phyloP scores from a whole-genome alignment of 2,797 vertebrate species.

The Leuciscus waleckii region DNA sequence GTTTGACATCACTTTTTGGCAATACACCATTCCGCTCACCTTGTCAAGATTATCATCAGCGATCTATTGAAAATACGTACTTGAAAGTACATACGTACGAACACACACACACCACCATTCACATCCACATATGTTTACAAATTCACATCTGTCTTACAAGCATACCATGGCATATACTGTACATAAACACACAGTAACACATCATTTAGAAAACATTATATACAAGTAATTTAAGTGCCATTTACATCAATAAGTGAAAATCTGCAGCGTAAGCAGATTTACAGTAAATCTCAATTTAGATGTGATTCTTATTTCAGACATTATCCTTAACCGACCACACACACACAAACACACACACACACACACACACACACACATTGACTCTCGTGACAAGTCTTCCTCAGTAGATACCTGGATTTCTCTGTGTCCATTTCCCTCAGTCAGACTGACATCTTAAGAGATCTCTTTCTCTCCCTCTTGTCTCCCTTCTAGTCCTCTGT shows the following conservation, averaged over 20 bases:
- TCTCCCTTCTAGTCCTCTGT: constrained; percentile 41
- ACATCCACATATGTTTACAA: not conserved
- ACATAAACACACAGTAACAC: not conserved
- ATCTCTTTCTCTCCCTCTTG: constrained; percentile 67
- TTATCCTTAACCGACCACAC: not conserved
- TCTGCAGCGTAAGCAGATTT: not conserved
- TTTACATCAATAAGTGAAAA: not conserved
- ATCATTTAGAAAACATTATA: not conserved
- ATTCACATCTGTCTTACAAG: not conserved
- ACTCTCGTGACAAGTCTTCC: not conserved
- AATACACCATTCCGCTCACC: constrained; percentile 49
- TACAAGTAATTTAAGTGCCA: not conserved
- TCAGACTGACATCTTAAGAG: constrained; percentile 72
- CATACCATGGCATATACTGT: not conserved
- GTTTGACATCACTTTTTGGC: constrained; percentile 49
- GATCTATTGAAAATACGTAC: constrained; percentile 9
- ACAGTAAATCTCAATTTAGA: not conserved
- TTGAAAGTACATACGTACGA: not conserved
- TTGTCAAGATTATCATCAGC: constrained; percentile 28
- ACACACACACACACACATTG: not conserved
- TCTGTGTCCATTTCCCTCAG: constrained; percentile 74
- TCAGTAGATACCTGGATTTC: constrained; percentile 71
- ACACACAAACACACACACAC: not conserved
- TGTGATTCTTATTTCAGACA: constrained; percentile 4
- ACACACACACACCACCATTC: not conserved